Percentiles rank a stretch among this genome's conserved stretches.
These are phyloP conservation scores for Arvicanthis niloticus DNA, from an alignment of 2,113 vertebrate genomes.

Conservation along the genomic window DNA sequence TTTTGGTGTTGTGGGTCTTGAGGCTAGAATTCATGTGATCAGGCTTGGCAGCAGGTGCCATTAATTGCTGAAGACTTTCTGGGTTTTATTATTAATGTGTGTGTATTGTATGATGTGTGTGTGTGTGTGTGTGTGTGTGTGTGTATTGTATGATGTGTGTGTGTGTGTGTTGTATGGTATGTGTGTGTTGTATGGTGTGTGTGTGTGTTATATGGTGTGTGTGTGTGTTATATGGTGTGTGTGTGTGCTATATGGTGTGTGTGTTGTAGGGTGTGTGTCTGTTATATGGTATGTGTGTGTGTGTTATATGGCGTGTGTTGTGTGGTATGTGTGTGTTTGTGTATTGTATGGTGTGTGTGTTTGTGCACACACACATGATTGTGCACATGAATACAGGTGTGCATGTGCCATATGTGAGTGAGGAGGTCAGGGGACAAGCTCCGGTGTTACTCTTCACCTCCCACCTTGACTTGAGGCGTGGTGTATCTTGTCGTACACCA, in stretches of 20 bases:
- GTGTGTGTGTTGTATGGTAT: too few relatives aligned
- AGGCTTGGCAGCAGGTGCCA: neutral
- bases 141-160: too few relatives aligned
- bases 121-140: neutral
- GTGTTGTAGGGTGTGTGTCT: neutral
- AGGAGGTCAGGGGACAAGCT: neutral
- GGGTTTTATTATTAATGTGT: neutral
- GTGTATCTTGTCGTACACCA: neutral
- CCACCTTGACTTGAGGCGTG: neutral
- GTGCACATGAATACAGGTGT: neutral
- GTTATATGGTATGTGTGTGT: neutral
- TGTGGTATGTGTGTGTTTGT: too few relatives aligned
- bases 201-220: neutral
- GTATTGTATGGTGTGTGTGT: neutral
- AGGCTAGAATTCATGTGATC: neutral
- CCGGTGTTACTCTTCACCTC: neutral
- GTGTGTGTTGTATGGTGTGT: too few relatives aligned
- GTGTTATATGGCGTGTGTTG: too few relatives aligned
- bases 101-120: neutral
- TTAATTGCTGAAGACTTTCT: neutral
- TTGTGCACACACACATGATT: too few relatives aligned
- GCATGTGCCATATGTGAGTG: neutral
- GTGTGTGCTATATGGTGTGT: neutral
- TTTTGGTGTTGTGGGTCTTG: neutral
- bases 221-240: neutral